Base-by-base conservation (phyloP, 2,113 vertebrate species). In the Labrus mixtus region DNA sequence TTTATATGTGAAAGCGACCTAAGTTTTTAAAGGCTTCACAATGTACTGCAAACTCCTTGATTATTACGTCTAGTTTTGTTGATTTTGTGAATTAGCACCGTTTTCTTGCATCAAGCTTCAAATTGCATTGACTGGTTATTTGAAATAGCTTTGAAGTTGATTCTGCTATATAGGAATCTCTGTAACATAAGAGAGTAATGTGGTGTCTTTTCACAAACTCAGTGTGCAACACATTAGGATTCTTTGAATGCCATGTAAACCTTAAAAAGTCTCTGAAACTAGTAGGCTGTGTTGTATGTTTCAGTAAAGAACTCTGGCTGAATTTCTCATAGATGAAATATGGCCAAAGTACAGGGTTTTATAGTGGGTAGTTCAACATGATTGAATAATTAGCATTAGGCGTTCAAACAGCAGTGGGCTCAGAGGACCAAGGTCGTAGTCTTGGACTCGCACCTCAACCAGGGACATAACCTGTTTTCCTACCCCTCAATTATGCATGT, bases 401-500 rank as follows among this genome's bases (percentile, higher is more conserved):
- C 22, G 8, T 84, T 87, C 68, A 82, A 75, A 86, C 70, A 86
- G 77, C 74, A 58, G 56, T 76, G 80, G 84, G 46, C 67, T 50
- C 73, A 78, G 76, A 83, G 54, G 76, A 90, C 75, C 75, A 89
- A 85, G 81, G 89, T 87, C 82, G 50, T 76, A 73, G 89, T 87
- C 85, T 87, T 71, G 60, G n/a, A 73, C 84, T 79, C 64, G 46
- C 85, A 73, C 73, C 82, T 74, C 78, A 60, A 73, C 85, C 73
- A 43, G 84, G 76, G 85, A 93, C 91, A 81, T 90, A 87, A 91
- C 83, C 86, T 77, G 80, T 91, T 92, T 92, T 90, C 89, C 56
- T 90, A 89, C 77, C 90, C 86, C 86, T 95, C 92, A 92, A 94
- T 94, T 94, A 95, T 94, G 92, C 91, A 90, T 88, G 86, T 87